Percentiles rank a stretch among this genome's conserved stretches.
phyloP scores from a whole-genome alignment of 2,113 vertebrate genomes.

The Pelvicachromis taeniatus region DNA sequence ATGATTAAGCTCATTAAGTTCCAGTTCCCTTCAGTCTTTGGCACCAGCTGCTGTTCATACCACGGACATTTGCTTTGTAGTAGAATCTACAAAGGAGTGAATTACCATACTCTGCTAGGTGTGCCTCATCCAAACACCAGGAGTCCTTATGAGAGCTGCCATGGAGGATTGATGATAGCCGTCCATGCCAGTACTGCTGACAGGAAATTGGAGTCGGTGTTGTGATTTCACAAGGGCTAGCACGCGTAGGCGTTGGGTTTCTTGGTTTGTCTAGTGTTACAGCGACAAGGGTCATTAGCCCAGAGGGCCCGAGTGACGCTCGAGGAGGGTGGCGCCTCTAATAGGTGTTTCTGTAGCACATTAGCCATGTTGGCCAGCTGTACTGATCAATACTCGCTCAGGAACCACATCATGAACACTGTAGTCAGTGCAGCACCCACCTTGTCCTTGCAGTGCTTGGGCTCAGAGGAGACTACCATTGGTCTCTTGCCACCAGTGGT shows the following conservation, averaged over 20 bases:
- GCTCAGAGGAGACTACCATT: constrained; percentile 46
- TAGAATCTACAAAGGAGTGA: constrained; percentile 15
- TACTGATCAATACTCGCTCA: not conserved
- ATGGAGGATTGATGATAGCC: constrained; percentile 48
- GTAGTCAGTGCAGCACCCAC: not conserved
- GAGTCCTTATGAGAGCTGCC: constrained; percentile 21
- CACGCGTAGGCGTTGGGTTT: constrained; percentile 45
- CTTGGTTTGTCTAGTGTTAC: constrained; percentile 34
- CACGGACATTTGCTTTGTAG: constrained; percentile 18
- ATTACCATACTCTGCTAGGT: constrained; percentile 16
- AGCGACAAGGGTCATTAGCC: constrained; percentile 31
- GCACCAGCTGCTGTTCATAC: not conserved
- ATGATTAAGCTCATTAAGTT: not conserved
- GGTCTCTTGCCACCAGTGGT: constrained; percentile 61
- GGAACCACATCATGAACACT: not conserved
- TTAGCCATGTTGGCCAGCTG: not conserved
- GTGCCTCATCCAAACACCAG: not conserved
- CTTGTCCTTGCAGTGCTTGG: constrained; percentile 14
- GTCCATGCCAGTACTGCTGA: constrained; percentile 43
- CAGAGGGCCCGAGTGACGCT: not conserved
- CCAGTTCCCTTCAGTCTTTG: not conserved
- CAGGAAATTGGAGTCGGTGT: constrained; percentile 59
- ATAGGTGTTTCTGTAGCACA: constrained; percentile 56
- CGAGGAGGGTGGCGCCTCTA: constrained; percentile 19
- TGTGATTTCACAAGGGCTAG: constrained; percentile 46